phyloP scores from a whole-genome alignment of 2,888 invertebrate genomes.

The Tetragonisca angustula region DNA sequence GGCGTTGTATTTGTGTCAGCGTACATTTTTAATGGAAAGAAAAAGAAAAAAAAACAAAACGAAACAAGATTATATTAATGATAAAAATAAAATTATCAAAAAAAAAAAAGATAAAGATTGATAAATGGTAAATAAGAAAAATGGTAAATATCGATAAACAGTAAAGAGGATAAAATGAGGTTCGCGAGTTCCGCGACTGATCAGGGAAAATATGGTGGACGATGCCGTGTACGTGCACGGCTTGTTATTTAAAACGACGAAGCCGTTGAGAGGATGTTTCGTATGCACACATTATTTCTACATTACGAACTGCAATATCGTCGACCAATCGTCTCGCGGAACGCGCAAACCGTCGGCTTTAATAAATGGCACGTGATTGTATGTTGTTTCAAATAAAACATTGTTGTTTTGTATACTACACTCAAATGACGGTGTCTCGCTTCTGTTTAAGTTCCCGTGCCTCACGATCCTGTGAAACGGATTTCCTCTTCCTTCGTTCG shows the following conservation, averaged over 20 bases:
- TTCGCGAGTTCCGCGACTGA: constrained; percentile 56
- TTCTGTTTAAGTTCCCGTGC: background rate
- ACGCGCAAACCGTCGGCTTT: constrained; percentile 65
- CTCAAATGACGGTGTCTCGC: background rate
- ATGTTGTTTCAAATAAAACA: constrained; percentile 80
- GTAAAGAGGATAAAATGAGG: constrained; percentile 41
- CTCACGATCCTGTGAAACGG: background rate
- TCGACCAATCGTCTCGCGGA: constrained; percentile 50
- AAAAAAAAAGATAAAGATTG: background rate
- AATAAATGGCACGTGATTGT: constrained; percentile 76
- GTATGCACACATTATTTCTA: constrained; percentile 32
- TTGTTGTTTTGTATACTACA: constrained; percentile 78
- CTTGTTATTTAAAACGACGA: background rate
- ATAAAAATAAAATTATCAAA: constrained; percentile 10
- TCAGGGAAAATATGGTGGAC: constrained; percentile 1
- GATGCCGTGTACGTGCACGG: background rate
- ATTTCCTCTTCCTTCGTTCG: background rate
- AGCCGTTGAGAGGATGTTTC: background rate
- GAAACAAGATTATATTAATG: constrained; percentile 34
- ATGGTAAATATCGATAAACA: constrained; percentile 40
- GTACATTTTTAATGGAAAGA: constrained; percentile 53
- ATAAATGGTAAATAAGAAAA: background rate
- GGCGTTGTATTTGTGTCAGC: constrained; percentile 57
- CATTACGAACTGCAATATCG: constrained; percentile 11
- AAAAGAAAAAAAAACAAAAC: background rate